Percentiles rank a stretch among this genome's conserved stretches.
phyloP scores from a whole-genome alignment of 2,113 vertebrate genomes.

The Triplophysa dalaica region DNA sequence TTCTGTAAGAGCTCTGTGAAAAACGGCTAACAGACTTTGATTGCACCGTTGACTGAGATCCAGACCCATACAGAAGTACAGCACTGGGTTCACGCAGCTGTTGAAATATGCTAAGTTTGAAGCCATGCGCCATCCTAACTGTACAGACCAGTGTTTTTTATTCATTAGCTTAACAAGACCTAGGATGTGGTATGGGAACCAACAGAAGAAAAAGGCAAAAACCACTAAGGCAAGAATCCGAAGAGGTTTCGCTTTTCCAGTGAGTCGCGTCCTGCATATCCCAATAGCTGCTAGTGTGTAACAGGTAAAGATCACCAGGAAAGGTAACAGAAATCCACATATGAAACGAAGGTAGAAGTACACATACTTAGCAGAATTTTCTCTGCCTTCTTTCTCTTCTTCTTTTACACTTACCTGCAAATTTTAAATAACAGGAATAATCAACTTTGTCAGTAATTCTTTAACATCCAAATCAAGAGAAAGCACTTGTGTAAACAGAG shows the following conservation, averaged over 20 bases:
- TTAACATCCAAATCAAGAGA: too few relatives aligned
- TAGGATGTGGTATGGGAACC: constrained; percentile 76
- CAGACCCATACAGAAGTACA: constrained; percentile 78
- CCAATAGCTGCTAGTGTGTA: constrained; percentile 65
- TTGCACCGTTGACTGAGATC: constrained; percentile 54
- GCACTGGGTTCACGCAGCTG: constrained; percentile 76
- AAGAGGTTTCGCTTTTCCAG: constrained; percentile 63
- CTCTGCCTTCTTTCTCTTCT: neutral
- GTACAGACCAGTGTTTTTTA: constrained; percentile 56
- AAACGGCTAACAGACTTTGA: constrained; percentile 60
- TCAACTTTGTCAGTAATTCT: too few relatives aligned
- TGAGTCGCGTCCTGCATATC: constrained; percentile 63
- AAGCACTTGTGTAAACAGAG: too few relatives aligned
- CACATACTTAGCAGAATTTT: neutral
- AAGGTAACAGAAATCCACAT: constrained; percentile 74
- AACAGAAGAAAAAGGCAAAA: constrained; percentile 74
- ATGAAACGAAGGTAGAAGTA: constrained; percentile 68
- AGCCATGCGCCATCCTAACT: constrained; percentile 59
- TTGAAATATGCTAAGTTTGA: constrained; percentile 72
- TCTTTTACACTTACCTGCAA: constrained; percentile 49
- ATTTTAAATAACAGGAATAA: neutral
- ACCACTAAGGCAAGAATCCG: constrained; percentile 67
- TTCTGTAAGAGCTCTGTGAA: constrained; percentile 63
- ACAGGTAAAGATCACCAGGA: constrained; percentile 69
- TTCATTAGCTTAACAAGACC: constrained; percentile 69